Percentiles rank a stretch among this genome's conserved stretches.
These are phyloP conservation scores for Diachasmimorpha longicaudata DNA, from an alignment of 1,140 invertebrate genomes.

Conservation along the genomic window DNA sequence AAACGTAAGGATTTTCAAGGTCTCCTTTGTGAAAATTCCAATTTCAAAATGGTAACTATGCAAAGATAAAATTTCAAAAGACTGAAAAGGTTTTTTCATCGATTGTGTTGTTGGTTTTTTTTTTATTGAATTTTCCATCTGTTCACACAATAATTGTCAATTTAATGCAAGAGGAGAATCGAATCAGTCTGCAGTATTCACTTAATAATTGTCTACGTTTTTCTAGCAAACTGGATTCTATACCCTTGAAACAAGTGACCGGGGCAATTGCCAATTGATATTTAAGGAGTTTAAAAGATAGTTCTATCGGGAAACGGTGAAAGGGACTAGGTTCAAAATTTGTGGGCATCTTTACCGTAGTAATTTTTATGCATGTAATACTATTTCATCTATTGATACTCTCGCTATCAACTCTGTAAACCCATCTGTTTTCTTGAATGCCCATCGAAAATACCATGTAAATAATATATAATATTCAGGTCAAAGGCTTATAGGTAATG, in stretches of 20 bases:
- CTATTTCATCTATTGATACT: not conserved
- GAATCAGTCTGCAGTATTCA: not conserved
- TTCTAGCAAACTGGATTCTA: constrained; percentile 37
- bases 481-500: too few relatives aligned
- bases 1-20: too few relatives aligned
- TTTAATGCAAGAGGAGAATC: not conserved
- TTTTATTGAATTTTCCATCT: not conserved
- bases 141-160: not conserved
- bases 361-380: too few relatives aligned
- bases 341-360: too few relatives aligned
- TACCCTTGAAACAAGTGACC: constrained; percentile 45
- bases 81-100: too few relatives aligned
- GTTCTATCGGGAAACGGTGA: not conserved
- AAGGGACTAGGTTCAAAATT: not conserved
- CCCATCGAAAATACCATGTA: too few relatives aligned
- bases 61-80: too few relatives aligned
- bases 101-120: not conserved
- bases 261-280: constrained; percentile 46
- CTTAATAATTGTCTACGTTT: not conserved
- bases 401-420: too few relatives aligned
- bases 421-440: too few relatives aligned
- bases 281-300: not conserved
- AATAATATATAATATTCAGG: too few relatives aligned
- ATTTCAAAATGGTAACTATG: too few relatives aligned
- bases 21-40: too few relatives aligned